phyloP scores from a whole-genome alignment of 2,888 invertebrate genomes.

The Cybosia mesomella region DNA sequence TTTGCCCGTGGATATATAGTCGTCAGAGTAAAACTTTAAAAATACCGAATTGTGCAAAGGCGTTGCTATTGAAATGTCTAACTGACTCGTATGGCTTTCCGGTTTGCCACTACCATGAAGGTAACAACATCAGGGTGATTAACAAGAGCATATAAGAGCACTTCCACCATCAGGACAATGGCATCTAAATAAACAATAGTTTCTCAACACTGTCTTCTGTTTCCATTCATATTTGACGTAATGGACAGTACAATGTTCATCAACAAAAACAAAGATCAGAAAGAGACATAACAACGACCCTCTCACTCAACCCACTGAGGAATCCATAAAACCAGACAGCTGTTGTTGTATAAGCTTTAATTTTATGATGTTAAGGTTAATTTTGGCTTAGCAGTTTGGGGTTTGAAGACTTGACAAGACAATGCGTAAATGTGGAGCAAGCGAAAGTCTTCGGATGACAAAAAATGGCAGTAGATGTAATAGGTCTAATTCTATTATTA shows the following conservation, averaged over 20 bases:
- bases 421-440: constrained; percentile 42
- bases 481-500: constrained; percentile 42
- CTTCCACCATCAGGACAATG: not conserved
- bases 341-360: constrained; percentile 21
- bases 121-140: not conserved
- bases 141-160: not conserved
- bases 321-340: constrained; percentile 6
- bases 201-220: constrained; percentile 19
- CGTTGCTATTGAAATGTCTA: no score
- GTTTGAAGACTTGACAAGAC: constrained; percentile 30
- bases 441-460: constrained; percentile 51
- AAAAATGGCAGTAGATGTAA: constrained; percentile 46
- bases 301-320: constrained; percentile 4
- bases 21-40: no score
- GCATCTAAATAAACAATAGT: constrained; percentile 27
- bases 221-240: constrained; percentile 34
- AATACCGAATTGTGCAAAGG: no score
- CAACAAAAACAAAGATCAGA: constrained; percentile 32
- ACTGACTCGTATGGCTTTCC: not conserved
- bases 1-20: no score
- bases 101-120: not conserved
- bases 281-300: constrained; percentile 19
- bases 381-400: constrained; percentile 27
- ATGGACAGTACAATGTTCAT: constrained; percentile 27
- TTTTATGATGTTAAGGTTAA: constrained; percentile 25